phyloP scores from a whole-genome alignment of 2,888 invertebrate genomes.

The Platycnemis pennipes region DNA sequence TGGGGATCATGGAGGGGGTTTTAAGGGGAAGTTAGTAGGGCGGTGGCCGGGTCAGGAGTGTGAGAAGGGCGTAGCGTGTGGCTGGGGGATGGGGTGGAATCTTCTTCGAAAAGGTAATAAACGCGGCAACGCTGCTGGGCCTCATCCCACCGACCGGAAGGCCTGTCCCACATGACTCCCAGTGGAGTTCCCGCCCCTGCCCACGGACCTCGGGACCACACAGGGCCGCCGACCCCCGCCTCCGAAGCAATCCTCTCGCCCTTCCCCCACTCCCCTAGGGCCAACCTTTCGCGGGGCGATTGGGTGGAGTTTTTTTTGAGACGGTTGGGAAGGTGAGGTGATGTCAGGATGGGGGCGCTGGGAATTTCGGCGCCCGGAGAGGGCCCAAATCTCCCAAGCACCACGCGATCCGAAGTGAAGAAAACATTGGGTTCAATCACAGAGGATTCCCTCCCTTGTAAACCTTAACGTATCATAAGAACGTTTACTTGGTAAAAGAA shows the following conservation, averaged over 20 bases:
- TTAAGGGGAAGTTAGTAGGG: neutral
- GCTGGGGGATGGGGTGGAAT: neutral
- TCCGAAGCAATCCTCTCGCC: neutral
- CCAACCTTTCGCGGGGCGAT: neutral
- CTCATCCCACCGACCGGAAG: neutral
- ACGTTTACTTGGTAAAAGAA: too few relatives aligned
- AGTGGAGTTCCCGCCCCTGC: neutral
- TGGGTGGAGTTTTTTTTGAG: neutral
- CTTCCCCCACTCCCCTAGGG: neutral
- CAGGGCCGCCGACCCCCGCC: conserved; percentile 2
- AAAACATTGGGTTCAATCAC: neutral
- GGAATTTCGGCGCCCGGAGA: neutral
- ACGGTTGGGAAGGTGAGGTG: neutral
- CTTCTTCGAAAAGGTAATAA: conserved; percentile 13
- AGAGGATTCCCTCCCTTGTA: neutral
- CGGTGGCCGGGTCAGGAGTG: neutral
- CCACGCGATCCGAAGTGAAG: neutral
- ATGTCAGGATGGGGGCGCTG: neutral
- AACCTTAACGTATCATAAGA: too few relatives aligned
- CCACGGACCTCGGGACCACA: neutral
- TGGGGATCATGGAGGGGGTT: neutral
- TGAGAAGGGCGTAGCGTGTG: neutral
- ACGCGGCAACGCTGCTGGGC: neutral
- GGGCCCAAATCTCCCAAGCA: neutral
- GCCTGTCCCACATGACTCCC: conserved; percentile 16